These are phyloP conservation scores for Alca torda DNA, from an alignment of 2,797 vertebrate genomes.

Conservation along the genomic window DNA sequence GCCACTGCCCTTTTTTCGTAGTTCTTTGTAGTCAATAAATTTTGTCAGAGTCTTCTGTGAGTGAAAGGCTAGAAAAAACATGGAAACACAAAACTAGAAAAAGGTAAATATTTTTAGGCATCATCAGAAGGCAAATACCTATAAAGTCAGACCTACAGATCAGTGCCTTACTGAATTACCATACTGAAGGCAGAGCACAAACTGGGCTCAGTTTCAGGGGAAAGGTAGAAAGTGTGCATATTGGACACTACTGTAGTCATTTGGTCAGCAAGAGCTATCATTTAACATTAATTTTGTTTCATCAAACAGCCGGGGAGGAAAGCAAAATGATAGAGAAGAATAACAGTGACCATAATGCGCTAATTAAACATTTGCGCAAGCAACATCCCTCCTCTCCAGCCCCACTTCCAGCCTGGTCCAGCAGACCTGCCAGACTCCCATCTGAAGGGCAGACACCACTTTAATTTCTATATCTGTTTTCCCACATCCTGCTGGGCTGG, in stretches of 20 bases:
- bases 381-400: neutral
- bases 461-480: conserved; percentile 9
- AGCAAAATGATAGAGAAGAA: neutral
- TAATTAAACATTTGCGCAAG: neutral
- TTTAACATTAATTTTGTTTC: neutral
- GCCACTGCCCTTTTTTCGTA: neutral
- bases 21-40: neutral
- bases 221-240: neutral
- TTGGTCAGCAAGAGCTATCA: neutral
- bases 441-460: neutral
- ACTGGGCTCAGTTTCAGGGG: neutral
- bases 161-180: neutral
- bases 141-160: neutral
- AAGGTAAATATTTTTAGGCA: neutral
- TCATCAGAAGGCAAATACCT: neutral
- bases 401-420: neutral
- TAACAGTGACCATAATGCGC: accelerated
- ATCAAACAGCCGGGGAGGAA: neutral
- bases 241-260: neutral
- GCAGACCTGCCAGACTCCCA: neutral
- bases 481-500: neutral
- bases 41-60: neutral
- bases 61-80: neutral
- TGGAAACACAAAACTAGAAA: neutral
- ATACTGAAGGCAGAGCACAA: neutral